Evolutionary conservation across 2,797 vertebrate genomes (phyloP).

Genomic region (Acanthiza pusilla): DNA sequence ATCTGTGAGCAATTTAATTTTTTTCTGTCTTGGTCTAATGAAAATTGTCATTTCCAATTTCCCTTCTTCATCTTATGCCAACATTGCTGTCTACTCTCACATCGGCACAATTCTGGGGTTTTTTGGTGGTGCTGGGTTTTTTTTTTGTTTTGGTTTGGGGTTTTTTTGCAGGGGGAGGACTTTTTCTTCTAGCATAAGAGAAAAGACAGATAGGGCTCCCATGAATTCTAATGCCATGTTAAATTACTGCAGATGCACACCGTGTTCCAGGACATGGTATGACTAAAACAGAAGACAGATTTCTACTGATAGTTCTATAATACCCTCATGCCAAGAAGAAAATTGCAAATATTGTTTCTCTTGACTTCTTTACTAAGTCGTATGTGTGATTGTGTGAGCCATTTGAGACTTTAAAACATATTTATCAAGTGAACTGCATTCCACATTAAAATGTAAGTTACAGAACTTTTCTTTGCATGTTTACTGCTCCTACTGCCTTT

Average conservation of each 20-base stretch:
- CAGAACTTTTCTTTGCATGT: not conserved
- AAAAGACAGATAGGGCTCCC: not conserved
- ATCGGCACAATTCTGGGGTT: not conserved
- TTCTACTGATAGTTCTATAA: not conserved
- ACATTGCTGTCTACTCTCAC: not conserved
- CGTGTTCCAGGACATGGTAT: not conserved
- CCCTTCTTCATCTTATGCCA: not conserved
- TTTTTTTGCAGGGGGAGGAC: rapidly evolving
- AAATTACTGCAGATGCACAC: not conserved
- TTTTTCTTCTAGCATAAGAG: not conserved
- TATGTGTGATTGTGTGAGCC: not conserved
- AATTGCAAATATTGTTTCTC: not conserved
- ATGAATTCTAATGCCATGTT: not conserved
- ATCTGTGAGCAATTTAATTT: not conserved
- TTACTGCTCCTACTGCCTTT: not conserved
- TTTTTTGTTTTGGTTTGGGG: not conserved
- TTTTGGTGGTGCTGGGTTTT: not conserved
- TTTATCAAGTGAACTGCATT: not conserved
- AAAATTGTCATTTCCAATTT: not conserved
- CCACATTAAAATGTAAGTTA: not conserved
- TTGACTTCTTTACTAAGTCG: not conserved
- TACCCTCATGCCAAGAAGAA: not conserved
- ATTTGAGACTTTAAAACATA: not conserved
- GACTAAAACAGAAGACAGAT: not conserved
- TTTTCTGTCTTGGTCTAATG: not conserved